These are phyloP conservation scores for Malurus melanocephalus DNA, from an alignment of 2,113 vertebrate species.

Conservation along the genomic window DNA sequence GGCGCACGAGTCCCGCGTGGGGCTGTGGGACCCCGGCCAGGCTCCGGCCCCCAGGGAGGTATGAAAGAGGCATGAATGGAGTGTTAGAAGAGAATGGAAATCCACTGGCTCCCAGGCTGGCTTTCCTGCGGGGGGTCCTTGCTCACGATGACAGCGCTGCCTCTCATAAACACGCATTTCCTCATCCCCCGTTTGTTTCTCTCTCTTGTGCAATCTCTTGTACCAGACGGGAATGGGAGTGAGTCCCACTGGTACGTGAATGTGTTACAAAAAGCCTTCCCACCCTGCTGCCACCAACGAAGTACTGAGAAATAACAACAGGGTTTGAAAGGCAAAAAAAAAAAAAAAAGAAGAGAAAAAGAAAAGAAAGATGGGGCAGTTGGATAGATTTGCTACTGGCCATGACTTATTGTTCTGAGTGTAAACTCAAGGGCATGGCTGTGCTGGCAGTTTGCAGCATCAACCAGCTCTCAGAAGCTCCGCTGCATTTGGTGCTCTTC, in stretches of 20 bases:
- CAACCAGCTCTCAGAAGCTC: not conserved
- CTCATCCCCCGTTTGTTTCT: conserved; percentile 58
- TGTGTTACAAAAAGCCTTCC: conserved; percentile 54
- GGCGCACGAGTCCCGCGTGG: not conserved
- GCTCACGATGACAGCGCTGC: conserved; percentile 45
- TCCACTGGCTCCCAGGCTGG: conserved; percentile 21
- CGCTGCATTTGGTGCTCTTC: not conserved
- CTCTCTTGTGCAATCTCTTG: conserved; percentile 62
- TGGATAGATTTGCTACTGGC: conserved; percentile 29
- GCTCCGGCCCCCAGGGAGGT: not conserved
- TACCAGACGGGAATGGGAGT: conserved; percentile 53
- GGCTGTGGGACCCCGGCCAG: not conserved
- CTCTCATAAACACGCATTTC: conserved; percentile 58
- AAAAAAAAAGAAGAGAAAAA: not conserved
- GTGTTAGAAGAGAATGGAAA: conserved; percentile 55
- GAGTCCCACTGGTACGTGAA: conserved; percentile 46
- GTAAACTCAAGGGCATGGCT: conserved; percentile 18
- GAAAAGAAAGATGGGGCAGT: not conserved
- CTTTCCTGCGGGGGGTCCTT: conserved; percentile 42
- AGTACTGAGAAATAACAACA: conserved; percentile 51
- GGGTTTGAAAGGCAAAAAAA: not conserved
- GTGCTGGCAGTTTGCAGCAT: not conserved
- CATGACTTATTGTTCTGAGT: not conserved
- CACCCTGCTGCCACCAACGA: conserved; percentile 56
- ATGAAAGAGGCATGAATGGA: conserved; percentile 53